A percentile compares a stretch with the other conserved stretches of the same genome.
phyloP scores from a whole-genome alignment of 2,797 vertebrate genomes.

The Tolypeutes matacus region DNA sequence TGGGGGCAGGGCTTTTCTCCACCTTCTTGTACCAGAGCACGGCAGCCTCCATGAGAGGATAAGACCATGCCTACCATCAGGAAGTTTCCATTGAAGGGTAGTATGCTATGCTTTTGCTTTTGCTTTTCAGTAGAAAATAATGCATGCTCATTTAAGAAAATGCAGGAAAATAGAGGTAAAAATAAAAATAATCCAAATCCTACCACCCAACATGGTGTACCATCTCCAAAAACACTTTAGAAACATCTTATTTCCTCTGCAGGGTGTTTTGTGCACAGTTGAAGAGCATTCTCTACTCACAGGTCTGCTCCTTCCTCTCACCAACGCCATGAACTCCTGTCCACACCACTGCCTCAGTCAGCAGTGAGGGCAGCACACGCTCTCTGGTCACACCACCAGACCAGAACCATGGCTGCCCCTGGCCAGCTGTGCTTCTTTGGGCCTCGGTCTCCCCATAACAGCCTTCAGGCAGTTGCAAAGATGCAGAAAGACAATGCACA shows the following conservation, averaged over 20 bases:
- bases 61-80: accelerated
- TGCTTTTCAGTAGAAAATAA: background rate
- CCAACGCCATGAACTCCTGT: background rate
- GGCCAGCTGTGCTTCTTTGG: background rate
- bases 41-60: accelerated
- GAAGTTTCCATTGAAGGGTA: background rate
- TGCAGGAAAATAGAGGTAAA: background rate
- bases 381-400: no score
- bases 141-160: background rate
- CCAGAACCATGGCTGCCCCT: background rate
- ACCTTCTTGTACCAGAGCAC: background rate
- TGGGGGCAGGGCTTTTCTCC: background rate
- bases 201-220: background rate
- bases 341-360: background rate
- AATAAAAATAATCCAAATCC: conserved; percentile 40
- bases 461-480: background rate
- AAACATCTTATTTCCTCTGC: background rate
- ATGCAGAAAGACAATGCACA: background rate
- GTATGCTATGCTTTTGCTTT: background rate
- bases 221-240: background rate
- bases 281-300: background rate
- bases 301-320: background rate
- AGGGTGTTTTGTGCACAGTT: background rate
- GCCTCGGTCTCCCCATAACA: background rate
- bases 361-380: background rate